Conservation (phyloP, 2,888 invertebrate species). For the Napeogenes inachia region DNA sequence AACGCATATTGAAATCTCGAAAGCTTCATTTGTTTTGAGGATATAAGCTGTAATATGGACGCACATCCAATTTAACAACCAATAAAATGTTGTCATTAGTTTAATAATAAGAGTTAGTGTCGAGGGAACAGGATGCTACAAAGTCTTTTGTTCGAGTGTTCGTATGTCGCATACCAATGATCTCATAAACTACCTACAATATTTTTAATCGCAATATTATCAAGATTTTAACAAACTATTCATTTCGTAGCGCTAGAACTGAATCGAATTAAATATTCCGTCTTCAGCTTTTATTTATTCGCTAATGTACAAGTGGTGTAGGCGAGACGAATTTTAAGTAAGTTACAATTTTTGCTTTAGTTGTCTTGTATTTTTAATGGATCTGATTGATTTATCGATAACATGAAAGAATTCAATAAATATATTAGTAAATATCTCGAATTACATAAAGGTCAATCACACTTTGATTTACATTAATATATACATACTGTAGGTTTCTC, state of each 20-base stretch:
- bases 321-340: slow-evolving; percentile 21
- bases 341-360: slow-evolving; percentile 16
- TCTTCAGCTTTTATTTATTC: slow-evolving; percentile 26
- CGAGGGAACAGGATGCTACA: slow-evolving; percentile 73
- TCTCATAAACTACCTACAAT: slow-evolving; percentile 47
- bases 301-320: slow-evolving; percentile 25
- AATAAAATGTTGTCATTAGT: slow-evolving; percentile 76
- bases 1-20: too few relatives aligned
- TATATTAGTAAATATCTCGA: too few relatives aligned
- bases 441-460: too few relatives aligned
- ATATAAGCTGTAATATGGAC: too few relatives aligned
- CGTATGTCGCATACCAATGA: slow-evolving; percentile 72
- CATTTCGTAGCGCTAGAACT: slow-evolving; percentile 26
- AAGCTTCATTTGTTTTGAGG: too few relatives aligned
- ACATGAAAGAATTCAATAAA: not conserved
- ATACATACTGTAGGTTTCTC: too few relatives aligned
- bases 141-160: slow-evolving; percentile 71
- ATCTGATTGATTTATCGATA: not conserved
- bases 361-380: not conserved
- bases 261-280: slow-evolving; percentile 29
- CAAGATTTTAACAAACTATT: slow-evolving; percentile 25
- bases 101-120: slow-evolving; percentile 66
- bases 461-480: too few relatives aligned
- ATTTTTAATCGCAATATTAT: slow-evolving; percentile 49
- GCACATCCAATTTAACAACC: slow-evolving; percentile 62